phyloP scores from a whole-genome alignment of 2,797 vertebrate genomes.

The Tenualosa ilisha region DNA sequence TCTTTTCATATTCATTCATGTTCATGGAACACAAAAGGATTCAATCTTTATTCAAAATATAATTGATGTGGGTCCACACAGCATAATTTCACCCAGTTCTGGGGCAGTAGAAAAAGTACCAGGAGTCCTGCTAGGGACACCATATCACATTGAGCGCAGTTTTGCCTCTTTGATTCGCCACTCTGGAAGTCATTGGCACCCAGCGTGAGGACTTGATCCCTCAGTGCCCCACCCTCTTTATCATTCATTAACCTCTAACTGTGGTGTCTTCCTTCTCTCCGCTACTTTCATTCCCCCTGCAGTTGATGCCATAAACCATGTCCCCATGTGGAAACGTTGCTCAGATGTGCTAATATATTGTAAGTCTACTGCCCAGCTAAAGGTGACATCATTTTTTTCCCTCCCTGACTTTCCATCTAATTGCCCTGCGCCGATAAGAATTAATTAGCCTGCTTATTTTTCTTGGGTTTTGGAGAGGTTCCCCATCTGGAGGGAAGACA shows the following conservation, averaged over 20 bases:
- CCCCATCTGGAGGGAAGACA: slow-evolving; percentile 96
- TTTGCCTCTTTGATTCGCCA: slow-evolving; percentile 60
- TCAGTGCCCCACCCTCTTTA: slow-evolving; percentile 72
- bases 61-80: neutral
- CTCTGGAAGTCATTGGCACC: slow-evolving; percentile 64
- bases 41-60: neutral
- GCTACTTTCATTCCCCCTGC: slow-evolving; percentile 62
- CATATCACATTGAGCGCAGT: slow-evolving; percentile 10
- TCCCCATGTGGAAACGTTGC: slow-evolving; percentile 75
- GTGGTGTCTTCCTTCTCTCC: slow-evolving; percentile 68
- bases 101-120: neutral
- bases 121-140: neutral
- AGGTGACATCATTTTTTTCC: slow-evolving; percentile 87
- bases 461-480: slow-evolving; percentile 90
- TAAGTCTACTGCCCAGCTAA: slow-evolving; percentile 82
- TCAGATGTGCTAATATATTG: slow-evolving; percentile 77
- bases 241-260: slow-evolving; percentile 88
- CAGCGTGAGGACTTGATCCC: slow-evolving; percentile 59
- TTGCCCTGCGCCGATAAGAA: slow-evolving; percentile 99
- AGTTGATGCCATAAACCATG: slow-evolving; percentile 69
- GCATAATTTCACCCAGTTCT: slow-evolving; percentile 2
- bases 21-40: neutral
- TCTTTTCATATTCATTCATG: neutral
- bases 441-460: slow-evolving; percentile 99
- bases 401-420: slow-evolving; percentile 91